Conservation (phyloP, 2,888 invertebrate genomes). For the Timema podura region DNA sequence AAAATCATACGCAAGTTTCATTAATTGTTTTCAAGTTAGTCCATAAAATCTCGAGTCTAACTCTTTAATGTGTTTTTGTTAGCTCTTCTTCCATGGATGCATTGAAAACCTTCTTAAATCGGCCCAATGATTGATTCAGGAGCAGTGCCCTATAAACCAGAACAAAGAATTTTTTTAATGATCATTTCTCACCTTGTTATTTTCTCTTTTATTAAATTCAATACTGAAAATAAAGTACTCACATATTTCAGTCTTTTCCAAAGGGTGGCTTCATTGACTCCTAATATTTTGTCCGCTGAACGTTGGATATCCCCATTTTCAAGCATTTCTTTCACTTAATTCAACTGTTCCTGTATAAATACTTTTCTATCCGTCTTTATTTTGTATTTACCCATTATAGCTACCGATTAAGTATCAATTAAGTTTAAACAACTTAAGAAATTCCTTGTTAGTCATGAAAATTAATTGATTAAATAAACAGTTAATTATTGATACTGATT, state of each 20-base stretch:
- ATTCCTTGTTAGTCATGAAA: too few relatives aligned
- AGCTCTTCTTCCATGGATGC: not conserved
- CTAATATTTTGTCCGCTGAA: not conserved
- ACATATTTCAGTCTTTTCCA: not conserved
- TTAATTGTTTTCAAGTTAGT: not conserved
- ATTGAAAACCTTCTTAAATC: not conserved
- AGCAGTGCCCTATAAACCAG: not conserved
- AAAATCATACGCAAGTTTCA: not conserved
- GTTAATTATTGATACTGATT: too few relatives aligned
- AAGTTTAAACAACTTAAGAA: too few relatives aligned
- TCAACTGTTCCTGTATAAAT: not conserved
- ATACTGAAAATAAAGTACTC: not conserved
- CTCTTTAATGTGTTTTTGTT: not conserved
- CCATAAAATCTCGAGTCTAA: constrained; percentile 4
- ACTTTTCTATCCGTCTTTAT: not conserved
- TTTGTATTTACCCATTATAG: not conserved
- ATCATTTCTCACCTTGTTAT: not conserved
- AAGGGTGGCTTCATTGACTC: constrained; percentile 3
- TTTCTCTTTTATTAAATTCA: not conserved
- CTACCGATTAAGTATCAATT: not conserved
- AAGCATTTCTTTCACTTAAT: not conserved
- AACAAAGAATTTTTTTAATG: not conserved
- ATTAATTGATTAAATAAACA: too few relatives aligned
- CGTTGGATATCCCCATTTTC: not conserved
- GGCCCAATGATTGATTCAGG: not conserved